Evolutionary conservation across 2,797 vertebrate species (phyloP), one percentile per base, ranked within the genome.

Genomic region (Leucoraja ocellata): DNA sequence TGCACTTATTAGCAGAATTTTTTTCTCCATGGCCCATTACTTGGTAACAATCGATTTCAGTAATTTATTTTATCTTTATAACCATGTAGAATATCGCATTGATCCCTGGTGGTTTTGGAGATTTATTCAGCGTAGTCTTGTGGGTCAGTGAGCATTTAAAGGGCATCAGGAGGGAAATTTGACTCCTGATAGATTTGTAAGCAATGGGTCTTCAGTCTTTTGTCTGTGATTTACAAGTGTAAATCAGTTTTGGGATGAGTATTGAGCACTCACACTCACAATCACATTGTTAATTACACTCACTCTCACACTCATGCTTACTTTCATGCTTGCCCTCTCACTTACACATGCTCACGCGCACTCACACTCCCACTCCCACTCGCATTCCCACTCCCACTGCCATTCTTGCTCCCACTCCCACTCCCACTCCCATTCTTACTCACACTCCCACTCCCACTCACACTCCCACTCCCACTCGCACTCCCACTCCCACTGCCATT

Each of bases 11-110:
- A 88, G 36, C 84, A 68, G 6, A 88, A 10, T 88, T 88, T 65
- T 84, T 88, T 88, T 88, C 13, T 68, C 84, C 65, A 32, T 68
- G 63, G 84, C 18, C 84, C 63, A 88, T 88, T 88, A 88, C 63
- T 68, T 68, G 1, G 84, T 65, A 88, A 88, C 84, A 88, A 68
- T 88, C n/a, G 65, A 88, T 88, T 68, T 88, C 63, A 68, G n/a
- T 88, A 68, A 88, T 88, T 88, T 68, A 32, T 86, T 86, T 86
- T 65, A 32, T 18, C 61, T 88, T 68, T 68, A 88, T 36, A 68
- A 68, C 84, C 65, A 32, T 68, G 63, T 36, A 36, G 63, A 32
- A 88, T 32, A 88, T 65, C 61, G n/a, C 32, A 88, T 65, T 65
- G 61, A 88, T 46, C n/a, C 84, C 63, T 65, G 63, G 84, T 65